Base-by-base conservation (phyloP, 1,140 invertebrate genomes). In the Papilio xuthus region DNA sequence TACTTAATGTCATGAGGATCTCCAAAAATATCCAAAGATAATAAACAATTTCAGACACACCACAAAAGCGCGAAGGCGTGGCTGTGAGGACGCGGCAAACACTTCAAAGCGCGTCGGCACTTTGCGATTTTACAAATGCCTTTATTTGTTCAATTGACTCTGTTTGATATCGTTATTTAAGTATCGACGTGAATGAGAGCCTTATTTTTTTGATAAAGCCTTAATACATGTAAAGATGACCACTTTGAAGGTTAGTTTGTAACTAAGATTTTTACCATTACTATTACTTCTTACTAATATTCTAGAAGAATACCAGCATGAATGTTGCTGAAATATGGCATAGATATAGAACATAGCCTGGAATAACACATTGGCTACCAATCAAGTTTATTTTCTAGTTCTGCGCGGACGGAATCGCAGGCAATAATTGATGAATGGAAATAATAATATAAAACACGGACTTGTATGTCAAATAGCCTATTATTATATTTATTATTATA, bases 31-130 rank as follows among this genome's bases (percentile, higher is more conserved):
- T 72, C 20, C 20, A 72, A n/a, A 47, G 70, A 72, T 72, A 44
- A 72, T 47, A 71, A 71, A 71, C n/a, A 72, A 72, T 72, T 72
- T 72, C 70, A 72, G 4, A 72, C 10, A 44, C n/a, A 72, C 37
- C 10, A 72, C 70, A 72, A 72, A 72, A 72, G 70, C 42, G 10
- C 18, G 13, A 15, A 41, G 70, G 70, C 70, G 70, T 41, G n/a
- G 70, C 41, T 13, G 41, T 70, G 12, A 26, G 8, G 41, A 44
- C 20, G 70, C n/a, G 41, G 70, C 53, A 50, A 71, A 60, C 71
- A 73, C 78, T 74, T 74, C 78, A 79, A 79, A 79, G 71, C 56
- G 3, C 8, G 71, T 42, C 78, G 78, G 70, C 71, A 74, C 70
- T 71, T 79, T 79, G 70, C 70, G 18, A 71, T n/a, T 18, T 72